Percentiles rank a stretch among this genome's conserved stretches.
Evolutionary conservation across 2,888 invertebrate genomes (phyloP).

Genomic region (Drosophila cognata): DNA sequence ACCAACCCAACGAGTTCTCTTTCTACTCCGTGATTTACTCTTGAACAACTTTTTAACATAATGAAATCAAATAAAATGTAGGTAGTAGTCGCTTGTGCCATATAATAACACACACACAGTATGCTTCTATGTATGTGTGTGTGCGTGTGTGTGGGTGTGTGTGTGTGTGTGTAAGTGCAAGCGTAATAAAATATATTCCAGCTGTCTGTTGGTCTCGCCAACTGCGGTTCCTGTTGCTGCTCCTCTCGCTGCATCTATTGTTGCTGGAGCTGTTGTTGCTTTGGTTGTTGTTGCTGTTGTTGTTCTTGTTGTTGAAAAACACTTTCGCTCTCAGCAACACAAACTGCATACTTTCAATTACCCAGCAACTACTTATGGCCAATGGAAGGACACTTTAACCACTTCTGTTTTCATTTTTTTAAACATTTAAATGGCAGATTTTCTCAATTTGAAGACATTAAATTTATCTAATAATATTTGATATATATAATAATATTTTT

Average conservation of each 20-base stretch:
- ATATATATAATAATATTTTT: not conserved
- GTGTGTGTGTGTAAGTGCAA: slow-evolving; percentile 25
- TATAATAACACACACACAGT: slow-evolving; percentile 46
- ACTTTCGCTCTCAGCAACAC: slow-evolving; percentile 63
- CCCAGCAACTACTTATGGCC: slow-evolving; percentile 26
- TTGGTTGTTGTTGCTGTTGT: slow-evolving; percentile 4
- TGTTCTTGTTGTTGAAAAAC: slow-evolving; percentile 41
- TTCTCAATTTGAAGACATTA: not conserved
- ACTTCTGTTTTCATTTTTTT: not conserved
- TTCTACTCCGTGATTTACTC: slow-evolving; percentile 75
- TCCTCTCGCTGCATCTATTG: slow-evolving; percentile 25
- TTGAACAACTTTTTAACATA: slow-evolving; percentile 83
- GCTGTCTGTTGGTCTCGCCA: slow-evolving; percentile 67
- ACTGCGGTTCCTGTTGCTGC: slow-evolving; percentile 61
- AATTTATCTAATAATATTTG: not conserved
- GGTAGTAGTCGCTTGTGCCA: slow-evolving; percentile 71
- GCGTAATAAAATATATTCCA: slow-evolving; percentile 72
- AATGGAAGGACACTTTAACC: slow-evolving; percentile 1
- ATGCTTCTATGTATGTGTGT: slow-evolving; percentile 4
- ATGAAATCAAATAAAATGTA: slow-evolving; percentile 83
- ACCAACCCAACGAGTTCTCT: slow-evolving; percentile 41
- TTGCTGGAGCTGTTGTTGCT: slow-evolving; percentile 9
- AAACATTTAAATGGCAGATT: not conserved
- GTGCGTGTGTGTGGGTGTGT: slow-evolving; percentile 3
- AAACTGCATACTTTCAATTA: slow-evolving; percentile 57